A percentile compares a stretch with the other conserved stretches of the same genome.
These are phyloP conservation scores for Bursaphelenchus okinawaensis DNA, from an alignment of 2,888 invertebrate species.

Conservation along the genomic window DNA sequence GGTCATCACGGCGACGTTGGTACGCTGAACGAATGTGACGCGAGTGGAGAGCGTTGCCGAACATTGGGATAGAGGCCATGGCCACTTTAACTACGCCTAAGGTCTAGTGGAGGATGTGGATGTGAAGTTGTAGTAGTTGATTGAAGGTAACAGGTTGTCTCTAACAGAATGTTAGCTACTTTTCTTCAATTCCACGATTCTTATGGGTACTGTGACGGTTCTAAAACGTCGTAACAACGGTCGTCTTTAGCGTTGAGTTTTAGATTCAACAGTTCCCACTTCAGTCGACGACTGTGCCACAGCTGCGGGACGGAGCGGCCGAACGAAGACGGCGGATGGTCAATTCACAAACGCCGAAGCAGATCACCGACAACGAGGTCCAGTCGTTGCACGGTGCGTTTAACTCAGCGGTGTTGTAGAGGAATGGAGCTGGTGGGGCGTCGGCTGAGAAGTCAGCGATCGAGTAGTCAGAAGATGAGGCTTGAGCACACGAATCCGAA, in stretches of 20 bases:
- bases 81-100: too few relatives aligned
- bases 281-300: neutral
- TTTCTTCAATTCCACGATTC: too few relatives aligned
- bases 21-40: neutral
- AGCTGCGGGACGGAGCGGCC: neutral
- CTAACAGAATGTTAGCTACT: too few relatives aligned
- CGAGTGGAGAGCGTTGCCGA: neutral
- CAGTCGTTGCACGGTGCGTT: conserved; percentile 28
- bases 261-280: neutral
- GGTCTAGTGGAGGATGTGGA: too few relatives aligned
- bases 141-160: too few relatives aligned
- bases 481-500: neutral
- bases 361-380: conserved; percentile 49
- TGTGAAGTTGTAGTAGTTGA: too few relatives aligned
- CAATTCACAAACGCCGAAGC: conserved; percentile 52
- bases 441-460: too few relatives aligned
- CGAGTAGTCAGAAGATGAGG: too few relatives aligned
- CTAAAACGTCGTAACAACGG: too few relatives aligned
- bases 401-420: neutral
- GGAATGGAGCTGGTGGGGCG: neutral
- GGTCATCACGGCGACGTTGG: neutral
- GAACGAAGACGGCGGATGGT: conserved; percentile 38
- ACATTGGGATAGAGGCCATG: neutral
- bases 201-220: neutral
- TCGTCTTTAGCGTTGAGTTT: neutral